These are phyloP conservation scores for Oreochromis niloticus DNA, from an alignment of 2,113 vertebrate genomes.

Conservation along the genomic window DNA sequence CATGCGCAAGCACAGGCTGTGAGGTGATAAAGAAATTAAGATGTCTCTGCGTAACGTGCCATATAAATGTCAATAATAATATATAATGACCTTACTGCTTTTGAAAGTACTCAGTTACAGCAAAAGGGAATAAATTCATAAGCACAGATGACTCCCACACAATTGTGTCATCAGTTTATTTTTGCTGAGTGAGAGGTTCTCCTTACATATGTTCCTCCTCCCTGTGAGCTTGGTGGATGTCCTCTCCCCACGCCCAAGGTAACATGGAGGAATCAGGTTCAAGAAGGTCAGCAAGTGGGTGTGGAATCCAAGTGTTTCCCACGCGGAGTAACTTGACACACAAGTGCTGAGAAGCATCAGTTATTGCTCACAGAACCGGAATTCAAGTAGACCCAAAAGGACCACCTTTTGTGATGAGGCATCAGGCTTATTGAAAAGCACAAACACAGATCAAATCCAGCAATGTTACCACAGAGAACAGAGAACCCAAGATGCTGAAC, in stretches of 20 bases:
- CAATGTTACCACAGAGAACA: background rate
- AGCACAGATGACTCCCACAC: conserved; percentile 19
- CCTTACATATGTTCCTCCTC: conserved; percentile 14
- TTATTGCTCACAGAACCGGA: conserved; percentile 7
- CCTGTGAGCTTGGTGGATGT: conserved; percentile 34
- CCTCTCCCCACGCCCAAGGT: conserved; percentile 42
- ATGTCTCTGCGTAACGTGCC: background rate
- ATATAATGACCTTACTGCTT: background rate
- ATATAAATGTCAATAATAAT: conserved; percentile 10
- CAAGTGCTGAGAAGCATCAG: conserved; percentile 40
- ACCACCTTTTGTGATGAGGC: background rate
- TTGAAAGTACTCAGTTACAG: background rate
- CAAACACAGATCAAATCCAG: background rate
- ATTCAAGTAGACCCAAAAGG: background rate
- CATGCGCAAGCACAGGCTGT: background rate
- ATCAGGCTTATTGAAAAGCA: background rate
- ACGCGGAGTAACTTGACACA: conserved; percentile 35
- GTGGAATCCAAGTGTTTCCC: conserved; percentile 63
- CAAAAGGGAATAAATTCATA: background rate
- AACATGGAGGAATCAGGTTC: conserved; percentile 39
- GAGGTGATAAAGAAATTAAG: background rate
- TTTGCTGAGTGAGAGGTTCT: conserved; percentile 19
- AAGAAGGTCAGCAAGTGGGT: conserved; percentile 61
- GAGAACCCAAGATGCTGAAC: background rate
- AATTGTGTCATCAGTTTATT: conserved; percentile 37